A percentile compares a stretch with the other conserved stretches of the same genome.
These are phyloP conservation scores for Aporophyla lueneburgensis DNA, from an alignment of 2,888 invertebrate genomes.

Conservation along the genomic window DNA sequence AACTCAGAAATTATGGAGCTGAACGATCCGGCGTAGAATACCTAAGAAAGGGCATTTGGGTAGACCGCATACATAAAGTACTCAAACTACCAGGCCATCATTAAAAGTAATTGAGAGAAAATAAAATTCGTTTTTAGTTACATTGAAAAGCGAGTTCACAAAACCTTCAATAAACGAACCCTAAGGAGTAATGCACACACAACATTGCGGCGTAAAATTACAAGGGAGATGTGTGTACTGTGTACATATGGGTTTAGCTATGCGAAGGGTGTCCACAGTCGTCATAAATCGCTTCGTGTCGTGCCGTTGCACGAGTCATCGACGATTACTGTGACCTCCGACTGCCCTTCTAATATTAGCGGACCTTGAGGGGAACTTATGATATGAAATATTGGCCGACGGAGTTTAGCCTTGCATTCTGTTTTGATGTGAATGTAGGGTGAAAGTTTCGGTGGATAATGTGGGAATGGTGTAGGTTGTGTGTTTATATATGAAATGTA, in stretches of 20 bases:
- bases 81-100: not conserved
- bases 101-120: not conserved
- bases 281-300: constrained; percentile 78
- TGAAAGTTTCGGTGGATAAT: constrained; percentile 8
- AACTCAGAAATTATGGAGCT: not conserved
- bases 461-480: constrained; percentile 1
- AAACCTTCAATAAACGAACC: constrained; percentile 35
- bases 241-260: constrained; percentile 71
- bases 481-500: not conserved
- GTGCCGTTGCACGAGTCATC: constrained; percentile 74
- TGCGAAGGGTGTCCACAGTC: constrained; percentile 74
- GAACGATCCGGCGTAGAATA: not conserved
- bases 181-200: constrained; percentile 42
- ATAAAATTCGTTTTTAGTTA: not conserved
- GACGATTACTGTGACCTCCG: constrained; percentile 74
- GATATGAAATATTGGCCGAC: constrained; percentile 51
- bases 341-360: constrained; percentile 67
- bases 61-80: not conserved
- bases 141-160: constrained; percentile 11
- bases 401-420: constrained; percentile 46
- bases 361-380: constrained; percentile 51
- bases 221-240: constrained; percentile 65
- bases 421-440: constrained; percentile 32
- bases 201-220: constrained; percentile 57
- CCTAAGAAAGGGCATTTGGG: not conserved